These are phyloP conservation scores for Himalopsyche kuldschensis DNA, from an alignment of 2,888 invertebrate species.

Conservation along the genomic window DNA sequence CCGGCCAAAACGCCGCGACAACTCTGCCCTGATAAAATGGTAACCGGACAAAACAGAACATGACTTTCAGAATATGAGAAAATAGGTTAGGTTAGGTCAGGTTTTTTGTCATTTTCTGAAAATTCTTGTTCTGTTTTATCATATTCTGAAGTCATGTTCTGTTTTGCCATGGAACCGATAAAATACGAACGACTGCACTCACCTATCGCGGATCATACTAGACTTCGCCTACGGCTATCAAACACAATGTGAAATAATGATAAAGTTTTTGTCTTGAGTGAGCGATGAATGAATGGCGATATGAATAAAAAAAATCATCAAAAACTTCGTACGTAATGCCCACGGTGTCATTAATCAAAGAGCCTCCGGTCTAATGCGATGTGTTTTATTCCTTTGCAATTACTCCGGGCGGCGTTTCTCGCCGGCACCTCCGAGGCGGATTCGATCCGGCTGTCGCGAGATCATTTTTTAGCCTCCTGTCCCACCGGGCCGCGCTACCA, in stretches of 20 bases:
- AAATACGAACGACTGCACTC: no score
- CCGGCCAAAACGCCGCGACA: no score
- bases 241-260: not conserved
- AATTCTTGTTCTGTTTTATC: no score
- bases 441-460: slow-evolving; percentile 23
- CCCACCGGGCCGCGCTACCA: not conserved
- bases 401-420: not conserved
- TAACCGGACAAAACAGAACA: no score
- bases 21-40: no score
- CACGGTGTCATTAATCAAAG: not conserved
- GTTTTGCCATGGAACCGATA: no score
- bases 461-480: slow-evolving; percentile 19
- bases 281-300: not conserved
- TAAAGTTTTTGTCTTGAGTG: not conserved
- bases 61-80: no score
- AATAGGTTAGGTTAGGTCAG: no score
- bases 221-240: not conserved
- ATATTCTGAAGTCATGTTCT: no score
- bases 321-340: not conserved
- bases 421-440: not conserved
- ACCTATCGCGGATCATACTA: not conserved
- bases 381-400: not conserved
- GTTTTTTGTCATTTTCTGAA: no score
- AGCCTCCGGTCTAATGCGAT: not conserved
- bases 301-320: not conserved